A percentile compares a stretch with the other conserved stretches of the same genome.
These are phyloP conservation scores for Teleogryllus occipitalis DNA, from an alignment of 1,140 invertebrate genomes.

Conservation along the genomic window DNA sequence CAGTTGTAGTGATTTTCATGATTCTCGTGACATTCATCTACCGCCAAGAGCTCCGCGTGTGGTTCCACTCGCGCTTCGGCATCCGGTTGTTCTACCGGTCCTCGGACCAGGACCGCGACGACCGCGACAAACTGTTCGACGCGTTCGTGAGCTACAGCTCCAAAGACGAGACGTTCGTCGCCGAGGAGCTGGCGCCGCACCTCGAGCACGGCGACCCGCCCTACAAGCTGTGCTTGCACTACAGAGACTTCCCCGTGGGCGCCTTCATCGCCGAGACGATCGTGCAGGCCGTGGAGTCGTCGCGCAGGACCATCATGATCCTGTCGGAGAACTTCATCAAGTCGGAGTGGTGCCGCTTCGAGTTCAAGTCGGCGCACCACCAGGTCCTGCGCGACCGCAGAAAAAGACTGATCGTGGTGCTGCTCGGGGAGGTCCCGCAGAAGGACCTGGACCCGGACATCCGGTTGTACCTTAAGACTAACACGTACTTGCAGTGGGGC, in stretches of 20 bases:
- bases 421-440: slow-evolving; percentile 74
- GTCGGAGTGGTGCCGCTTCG: slow-evolving; percentile 89
- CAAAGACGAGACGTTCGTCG: slow-evolving; percentile 82
- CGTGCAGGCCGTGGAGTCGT: slow-evolving; percentile 81
- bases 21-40: slow-evolving; percentile 53
- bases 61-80: slow-evolving; percentile 80
- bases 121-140: slow-evolving; percentile 78
- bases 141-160: slow-evolving; percentile 86
- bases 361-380: slow-evolving; percentile 86
- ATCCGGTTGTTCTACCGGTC: slow-evolving; percentile 74
- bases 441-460: slow-evolving; percentile 84
- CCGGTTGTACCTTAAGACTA: slow-evolving; percentile 77
- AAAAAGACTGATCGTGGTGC: slow-evolving; percentile 73
- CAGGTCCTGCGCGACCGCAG: slow-evolving; percentile 74
- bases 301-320: slow-evolving; percentile 80
- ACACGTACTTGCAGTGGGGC: slow-evolving; percentile 84
- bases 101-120: slow-evolving; percentile 62
- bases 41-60: slow-evolving; percentile 71
- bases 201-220: slow-evolving; percentile 55
- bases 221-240: slow-evolving; percentile 76
- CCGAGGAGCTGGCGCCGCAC: slow-evolving; percentile 71
- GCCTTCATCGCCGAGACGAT: slow-evolving; percentile 81
- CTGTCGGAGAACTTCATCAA: slow-evolving; percentile 87
- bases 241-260: slow-evolving; percentile 74
- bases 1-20: slow-evolving; percentile 39